Evolutionary conservation across 1,140 invertebrate species (phyloP), one percentile per base, ranked within the genome.

Genomic region (Ooceraea biroi): DNA sequence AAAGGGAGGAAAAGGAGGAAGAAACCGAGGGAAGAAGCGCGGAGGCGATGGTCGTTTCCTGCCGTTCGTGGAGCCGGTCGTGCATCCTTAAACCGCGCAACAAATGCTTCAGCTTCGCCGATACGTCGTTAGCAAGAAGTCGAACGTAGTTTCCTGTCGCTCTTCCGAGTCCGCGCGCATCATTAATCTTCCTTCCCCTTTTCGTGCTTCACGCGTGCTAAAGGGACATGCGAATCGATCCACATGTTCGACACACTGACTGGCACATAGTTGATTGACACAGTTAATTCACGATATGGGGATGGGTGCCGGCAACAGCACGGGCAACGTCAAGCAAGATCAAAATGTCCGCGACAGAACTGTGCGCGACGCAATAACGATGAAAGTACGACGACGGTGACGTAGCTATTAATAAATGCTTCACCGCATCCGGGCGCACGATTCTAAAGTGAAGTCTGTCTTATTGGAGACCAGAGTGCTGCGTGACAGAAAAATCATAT

Each of bases 71-170:
- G n/a, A 50, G n/a, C 19, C 36, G 8, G n/a, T 12, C 12, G 36
- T 7, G 36, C 63, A 19, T 69, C 63, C 27, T 52, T 69, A 57
- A 80, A 58, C 30, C 30, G 5, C 60, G 60, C 46, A 57, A 57
- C 76, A 71, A 46, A 80, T 36, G 50, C 65, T 27, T 80, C 76
- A 57, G 71, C 52, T 80, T 80, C 57, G 36, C 65, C 65, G 50
- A 58, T 77, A 50, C 73, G n/a, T 80, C 36, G 76, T 80, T 80
- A 80, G 50, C 76, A 80, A 80, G 65, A 71, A 80, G 65, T 80
- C 76, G 65, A 80, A 80, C 65, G 76, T 80, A 80, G 76, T 71
- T 71, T 80, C 76, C 76, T 71, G 65, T 71, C 68, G 65, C 76
- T 80, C 36, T 71, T 60, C 65, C 30, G 63, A 25, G 27, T 41